A percentile compares a stretch with the other conserved stretches of the same genome.
These are phyloP conservation scores for Ursus arctos DNA, from an alignment of 2,113 vertebrate species.

Conservation along the genomic window DNA sequence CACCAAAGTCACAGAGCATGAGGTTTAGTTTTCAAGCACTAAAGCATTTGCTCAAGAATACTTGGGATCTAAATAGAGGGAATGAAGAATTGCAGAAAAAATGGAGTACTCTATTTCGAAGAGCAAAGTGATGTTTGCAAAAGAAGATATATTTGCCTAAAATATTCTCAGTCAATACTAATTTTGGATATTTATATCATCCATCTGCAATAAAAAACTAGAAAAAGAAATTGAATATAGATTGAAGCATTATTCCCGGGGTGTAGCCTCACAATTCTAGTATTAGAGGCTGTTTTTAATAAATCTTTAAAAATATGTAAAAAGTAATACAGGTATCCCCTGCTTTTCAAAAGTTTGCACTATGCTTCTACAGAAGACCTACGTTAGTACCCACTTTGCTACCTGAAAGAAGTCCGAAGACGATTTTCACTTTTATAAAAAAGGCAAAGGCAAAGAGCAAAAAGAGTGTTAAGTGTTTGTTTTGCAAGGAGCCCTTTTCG, in stretches of 20 bases:
- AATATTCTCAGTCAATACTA: background rate
- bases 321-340: background rate
- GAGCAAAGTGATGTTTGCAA: background rate
- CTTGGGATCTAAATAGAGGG: background rate
- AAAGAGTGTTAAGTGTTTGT: background rate
- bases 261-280: background rate
- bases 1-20: background rate
- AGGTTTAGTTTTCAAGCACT: background rate
- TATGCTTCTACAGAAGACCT: background rate
- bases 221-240: background rate
- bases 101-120: background rate
- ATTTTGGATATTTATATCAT: background rate
- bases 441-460: background rate
- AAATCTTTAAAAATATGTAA: background rate
- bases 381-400: background rate
- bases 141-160: constrained; percentile 28
- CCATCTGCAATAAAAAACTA: background rate
- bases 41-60: background rate
- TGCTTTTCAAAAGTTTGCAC: background rate
- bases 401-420: background rate
- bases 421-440: background rate
- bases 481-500: background rate
- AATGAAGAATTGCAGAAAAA: background rate
- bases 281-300: constrained; percentile 2
- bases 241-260: background rate